phyloP scores from a whole-genome alignment of 2,888 invertebrate genomes.

The Spodoptera littoralis region DNA sequence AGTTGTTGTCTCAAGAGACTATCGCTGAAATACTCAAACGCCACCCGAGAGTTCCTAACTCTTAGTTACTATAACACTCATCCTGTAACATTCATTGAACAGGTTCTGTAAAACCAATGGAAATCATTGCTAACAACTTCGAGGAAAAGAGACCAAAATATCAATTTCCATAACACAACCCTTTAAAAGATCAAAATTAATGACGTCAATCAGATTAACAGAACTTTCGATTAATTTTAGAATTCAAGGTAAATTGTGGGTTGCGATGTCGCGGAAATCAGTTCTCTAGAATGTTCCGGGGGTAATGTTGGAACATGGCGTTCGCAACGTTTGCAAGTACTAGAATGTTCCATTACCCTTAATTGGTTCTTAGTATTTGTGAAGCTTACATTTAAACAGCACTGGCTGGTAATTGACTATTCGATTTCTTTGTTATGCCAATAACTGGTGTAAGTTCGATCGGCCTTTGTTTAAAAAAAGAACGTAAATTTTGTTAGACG shows the following conservation, averaged over 20 bases:
- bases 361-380: conserved; percentile 37
- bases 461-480: too few relatives aligned
- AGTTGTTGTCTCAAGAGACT: too few relatives aligned
- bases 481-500: too few relatives aligned
- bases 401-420: conserved; percentile 15
- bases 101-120: too few relatives aligned
- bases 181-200: conserved; percentile 8
- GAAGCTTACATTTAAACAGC: conserved; percentile 22
- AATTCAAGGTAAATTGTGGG: conserved; percentile 11
- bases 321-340: conserved; percentile 7
- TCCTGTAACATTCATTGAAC: too few relatives aligned
- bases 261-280: conserved; percentile 9
- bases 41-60: too few relatives aligned
- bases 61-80: too few relatives aligned
- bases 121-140: neutral
- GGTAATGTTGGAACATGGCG: conserved; percentile 11
- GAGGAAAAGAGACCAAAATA: neutral
- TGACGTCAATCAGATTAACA: conserved; percentile 16
- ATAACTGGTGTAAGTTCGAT: neutral
- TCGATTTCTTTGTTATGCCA: conserved; percentile 1
- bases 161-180: neutral
- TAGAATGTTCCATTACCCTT: conserved; percentile 36
- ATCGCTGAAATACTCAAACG: too few relatives aligned
- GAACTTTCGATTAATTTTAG: conserved; percentile 32
- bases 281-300: conserved; percentile 17